Evolutionary conservation across 2,113 vertebrate species (phyloP).

Genomic region (Parotia lawesii): DNA sequence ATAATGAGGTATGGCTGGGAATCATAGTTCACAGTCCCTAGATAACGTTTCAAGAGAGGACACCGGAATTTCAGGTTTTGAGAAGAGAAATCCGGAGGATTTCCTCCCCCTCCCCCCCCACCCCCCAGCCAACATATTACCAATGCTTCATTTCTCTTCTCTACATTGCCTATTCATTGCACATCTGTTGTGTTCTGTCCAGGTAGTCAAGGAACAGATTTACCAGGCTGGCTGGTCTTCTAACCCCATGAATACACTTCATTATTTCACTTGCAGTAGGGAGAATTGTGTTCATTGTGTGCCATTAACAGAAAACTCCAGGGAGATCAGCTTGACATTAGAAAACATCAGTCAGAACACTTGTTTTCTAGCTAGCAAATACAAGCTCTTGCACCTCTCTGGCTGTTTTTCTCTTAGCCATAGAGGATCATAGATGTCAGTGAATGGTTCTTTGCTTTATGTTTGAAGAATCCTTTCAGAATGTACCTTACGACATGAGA

Average conservation of each 20-base stretch:
- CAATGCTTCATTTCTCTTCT: neutral
- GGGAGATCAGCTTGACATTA: neutral
- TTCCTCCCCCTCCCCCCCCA: accelerated
- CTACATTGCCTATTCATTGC: neutral
- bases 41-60: neutral
- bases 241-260: neutral
- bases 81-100: neutral
- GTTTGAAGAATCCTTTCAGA: neutral
- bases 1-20: accelerated
- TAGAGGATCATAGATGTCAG: neutral
- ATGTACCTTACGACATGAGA: neutral
- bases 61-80: neutral
- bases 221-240: neutral
- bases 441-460: neutral
- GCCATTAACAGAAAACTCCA: neutral
- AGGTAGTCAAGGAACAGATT: neutral
- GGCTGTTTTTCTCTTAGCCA: neutral
- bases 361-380: neutral
- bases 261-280: neutral
- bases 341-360: neutral
- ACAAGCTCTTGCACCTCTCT: neutral
- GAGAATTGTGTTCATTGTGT: neutral
- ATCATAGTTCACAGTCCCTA: neutral
- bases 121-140: neutral
- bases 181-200: neutral